phyloP scores from a whole-genome alignment of 2,888 invertebrate genomes.

The Oeneis ivallda region DNA sequence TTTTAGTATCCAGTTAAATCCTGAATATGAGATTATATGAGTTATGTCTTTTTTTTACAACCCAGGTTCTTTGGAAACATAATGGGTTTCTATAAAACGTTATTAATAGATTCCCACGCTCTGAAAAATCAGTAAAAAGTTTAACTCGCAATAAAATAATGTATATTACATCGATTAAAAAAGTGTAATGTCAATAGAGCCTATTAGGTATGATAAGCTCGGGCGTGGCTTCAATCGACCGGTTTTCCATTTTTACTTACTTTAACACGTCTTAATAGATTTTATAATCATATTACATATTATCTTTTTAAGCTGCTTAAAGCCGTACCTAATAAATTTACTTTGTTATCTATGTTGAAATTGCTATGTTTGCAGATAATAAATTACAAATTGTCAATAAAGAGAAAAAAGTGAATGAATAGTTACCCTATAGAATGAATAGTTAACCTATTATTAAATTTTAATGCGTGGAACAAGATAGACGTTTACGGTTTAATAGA shows the following conservation, averaged over 20 bases:
- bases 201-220: conserved; percentile 1
- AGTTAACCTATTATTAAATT: conserved; percentile 1
- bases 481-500: not conserved
- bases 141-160: not conserved
- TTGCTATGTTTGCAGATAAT: conserved; percentile 14
- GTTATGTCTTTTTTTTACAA: not conserved
- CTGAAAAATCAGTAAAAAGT: not conserved
- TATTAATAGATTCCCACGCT: not conserved
- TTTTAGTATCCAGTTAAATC: not conserved
- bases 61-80: not conserved
- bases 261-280: conserved; percentile 17
- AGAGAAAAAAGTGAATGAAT: conserved; percentile 7
- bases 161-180: conserved; percentile 1
- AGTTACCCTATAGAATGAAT: too few relatives aligned
- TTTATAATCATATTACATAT: conserved; percentile 12
- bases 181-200: not conserved
- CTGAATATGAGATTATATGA: not conserved
- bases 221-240: conserved; percentile 1
- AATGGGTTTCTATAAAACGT: not conserved
- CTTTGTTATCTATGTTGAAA: conserved; percentile 11
- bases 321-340: conserved; percentile 8
- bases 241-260: conserved; percentile 17
- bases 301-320: conserved; percentile 12
- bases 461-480: conserved; percentile 4
- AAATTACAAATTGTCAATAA: conserved; percentile 13